phyloP scores from a whole-genome alignment of 1,140 invertebrate genomes.

The Achatina immaculata region DNA sequence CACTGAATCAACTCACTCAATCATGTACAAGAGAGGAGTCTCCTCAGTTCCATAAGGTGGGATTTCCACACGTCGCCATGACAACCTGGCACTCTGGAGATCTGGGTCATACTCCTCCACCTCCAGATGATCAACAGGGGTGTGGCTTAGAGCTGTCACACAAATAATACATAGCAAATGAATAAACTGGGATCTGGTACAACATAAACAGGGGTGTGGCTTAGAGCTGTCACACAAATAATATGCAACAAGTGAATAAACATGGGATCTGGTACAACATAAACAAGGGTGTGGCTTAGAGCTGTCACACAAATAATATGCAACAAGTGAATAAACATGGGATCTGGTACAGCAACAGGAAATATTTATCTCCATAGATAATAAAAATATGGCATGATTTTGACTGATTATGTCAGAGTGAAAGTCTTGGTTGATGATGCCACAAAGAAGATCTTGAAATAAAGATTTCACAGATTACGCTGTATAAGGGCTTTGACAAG shows the following conservation, averaged over 20 bases:
- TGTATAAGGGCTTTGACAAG: no score
- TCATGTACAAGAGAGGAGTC: conserved; percentile 62
- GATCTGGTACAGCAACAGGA: no score
- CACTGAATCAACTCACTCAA: conserved; percentile 62
- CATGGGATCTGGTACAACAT: not conserved
- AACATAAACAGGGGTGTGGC: conserved; percentile 43
- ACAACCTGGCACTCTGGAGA: conserved; percentile 52
- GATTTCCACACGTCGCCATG: conserved; percentile 60
- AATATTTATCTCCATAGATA: no score
- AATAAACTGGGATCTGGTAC: not conserved
- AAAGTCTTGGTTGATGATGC: no score
- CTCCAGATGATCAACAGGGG: conserved; percentile 58
- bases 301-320: conserved; percentile 46
- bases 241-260: not conserved
- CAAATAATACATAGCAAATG: conserved; percentile 16
- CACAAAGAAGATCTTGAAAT: no score
- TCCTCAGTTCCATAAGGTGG: conserved; percentile 60
- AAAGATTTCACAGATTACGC: no score
- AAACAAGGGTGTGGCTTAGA: conserved; percentile 46
- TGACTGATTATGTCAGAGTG: no score
- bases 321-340: not conserved
- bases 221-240: conserved; percentile 49
- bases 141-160: conserved; percentile 50
- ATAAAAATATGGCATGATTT: no score
- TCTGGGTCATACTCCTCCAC: conserved; percentile 60